phyloP scores from a whole-genome alignment of 2,797 vertebrate genomes.

The Danio jaintianensis region DNA sequence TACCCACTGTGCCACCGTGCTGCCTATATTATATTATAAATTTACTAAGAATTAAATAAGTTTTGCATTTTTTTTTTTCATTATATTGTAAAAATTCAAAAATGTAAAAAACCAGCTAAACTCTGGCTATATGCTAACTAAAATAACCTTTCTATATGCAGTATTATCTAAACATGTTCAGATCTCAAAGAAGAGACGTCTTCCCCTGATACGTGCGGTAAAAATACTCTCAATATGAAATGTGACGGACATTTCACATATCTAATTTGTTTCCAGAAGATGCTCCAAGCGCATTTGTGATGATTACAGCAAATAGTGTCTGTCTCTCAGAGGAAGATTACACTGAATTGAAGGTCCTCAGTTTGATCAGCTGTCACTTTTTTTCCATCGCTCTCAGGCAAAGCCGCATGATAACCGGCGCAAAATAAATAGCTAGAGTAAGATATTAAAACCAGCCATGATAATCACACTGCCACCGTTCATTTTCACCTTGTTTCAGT shows the following conservation, averaged over 20 bases:
- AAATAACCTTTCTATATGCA: not conserved
- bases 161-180: not conserved
- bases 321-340: conserved; percentile 24
- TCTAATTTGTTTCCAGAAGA: conserved; percentile 24
- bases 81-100: too few relatives aligned
- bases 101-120: not conserved
- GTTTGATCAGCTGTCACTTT: conserved; percentile 31
- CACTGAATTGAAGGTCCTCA: not conserved
- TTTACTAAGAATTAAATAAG: too few relatives aligned
- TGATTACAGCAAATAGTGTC: conserved; percentile 16
- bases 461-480: conserved; percentile 8
- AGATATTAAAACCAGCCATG: not conserved
- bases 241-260: conserved; percentile 28
- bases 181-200: not conserved
- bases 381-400: conserved; percentile 23
- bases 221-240: conserved; percentile 19
- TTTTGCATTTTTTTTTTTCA: too few relatives aligned
- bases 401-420: not conserved
- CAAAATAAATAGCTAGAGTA: conserved; percentile 18
- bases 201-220: not conserved
- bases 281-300: conserved; percentile 22
- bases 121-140: conserved; percentile 16
- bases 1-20: too few relatives aligned
- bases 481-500: not conserved
- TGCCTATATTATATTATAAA: too few relatives aligned